A percentile compares a stretch with the other conserved stretches of the same genome.
These are phyloP conservation scores for Dipodomys stephensi DNA, from an alignment of 2,113 vertebrate species.

Conservation along the genomic window DNA sequence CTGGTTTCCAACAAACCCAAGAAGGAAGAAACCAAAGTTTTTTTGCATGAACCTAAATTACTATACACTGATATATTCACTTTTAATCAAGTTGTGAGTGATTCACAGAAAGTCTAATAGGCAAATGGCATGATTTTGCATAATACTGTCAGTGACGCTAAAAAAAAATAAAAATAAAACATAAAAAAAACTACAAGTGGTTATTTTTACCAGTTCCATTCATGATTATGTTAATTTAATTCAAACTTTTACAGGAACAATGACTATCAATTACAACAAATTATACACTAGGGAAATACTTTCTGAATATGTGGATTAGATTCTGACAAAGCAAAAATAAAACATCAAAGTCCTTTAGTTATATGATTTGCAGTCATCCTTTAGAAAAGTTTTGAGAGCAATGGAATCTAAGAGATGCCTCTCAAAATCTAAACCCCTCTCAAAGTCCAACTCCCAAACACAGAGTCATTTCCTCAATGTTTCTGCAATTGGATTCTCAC, in stretches of 20 bases:
- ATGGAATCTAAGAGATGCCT: constrained; percentile 24
- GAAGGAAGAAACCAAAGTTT: constrained; percentile 46
- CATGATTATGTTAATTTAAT: constrained; percentile 74
- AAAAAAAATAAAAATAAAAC: background rate
- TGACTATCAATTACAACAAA: constrained; percentile 81
- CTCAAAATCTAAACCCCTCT: constrained; percentile 18
- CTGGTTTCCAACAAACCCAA: constrained; percentile 59
- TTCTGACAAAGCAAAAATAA: constrained; percentile 75
- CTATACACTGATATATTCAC: constrained; percentile 1
- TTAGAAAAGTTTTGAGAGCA: constrained; percentile 61
- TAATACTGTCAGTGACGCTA: constrained; percentile 42
- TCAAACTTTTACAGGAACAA: constrained; percentile 74
- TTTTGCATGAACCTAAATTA: constrained; percentile 69
- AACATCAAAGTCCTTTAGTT: constrained; percentile 77
- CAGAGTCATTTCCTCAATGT: background rate
- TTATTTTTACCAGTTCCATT: constrained; percentile 75
- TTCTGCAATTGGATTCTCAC: constrained; percentile 41
- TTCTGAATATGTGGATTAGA: constrained; percentile 79
- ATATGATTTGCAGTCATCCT: constrained; percentile 75
- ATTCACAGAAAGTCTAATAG: constrained; percentile 22
- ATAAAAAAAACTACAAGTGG: background rate
- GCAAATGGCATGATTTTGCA: constrained; percentile 24
- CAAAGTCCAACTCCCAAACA: background rate
- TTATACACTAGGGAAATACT: constrained; percentile 75
- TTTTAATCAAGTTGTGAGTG: constrained; percentile 62